phyloP scores from a whole-genome alignment of 2,797 vertebrate species.

The Podarcis siculus region DNA sequence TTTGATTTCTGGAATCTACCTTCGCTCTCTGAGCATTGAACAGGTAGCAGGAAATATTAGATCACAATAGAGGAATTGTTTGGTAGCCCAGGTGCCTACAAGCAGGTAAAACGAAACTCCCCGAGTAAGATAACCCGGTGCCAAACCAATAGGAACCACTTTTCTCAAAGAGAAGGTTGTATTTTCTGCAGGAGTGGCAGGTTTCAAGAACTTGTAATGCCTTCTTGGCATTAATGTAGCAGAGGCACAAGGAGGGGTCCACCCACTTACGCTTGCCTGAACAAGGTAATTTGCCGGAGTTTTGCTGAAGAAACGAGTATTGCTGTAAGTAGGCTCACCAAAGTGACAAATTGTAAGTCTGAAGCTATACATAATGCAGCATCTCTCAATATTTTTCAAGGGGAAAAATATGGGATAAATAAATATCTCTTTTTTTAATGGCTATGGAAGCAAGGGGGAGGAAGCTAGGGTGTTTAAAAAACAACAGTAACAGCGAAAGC shows the following conservation, averaged over 20 bases:
- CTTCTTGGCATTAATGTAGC: background rate
- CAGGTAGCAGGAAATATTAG: constrained; percentile 13
- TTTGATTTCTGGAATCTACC: background rate
- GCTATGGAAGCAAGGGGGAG: too few relatives aligned
- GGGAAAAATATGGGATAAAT: background rate
- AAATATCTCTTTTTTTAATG: background rate
- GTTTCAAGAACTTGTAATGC: background rate
- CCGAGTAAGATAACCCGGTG: background rate
- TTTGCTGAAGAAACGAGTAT: background rate
- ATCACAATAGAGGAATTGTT: constrained; percentile 20
- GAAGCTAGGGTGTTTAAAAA: background rate
- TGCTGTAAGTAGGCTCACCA: background rate
- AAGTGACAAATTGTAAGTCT: background rate
- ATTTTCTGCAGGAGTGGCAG: background rate
- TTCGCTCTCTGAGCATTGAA: background rate
- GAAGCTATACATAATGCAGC: background rate
- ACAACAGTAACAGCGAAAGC: too few relatives aligned
- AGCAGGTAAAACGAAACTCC: constrained; percentile 3
- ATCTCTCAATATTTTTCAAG: background rate
- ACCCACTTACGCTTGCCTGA: background rate
- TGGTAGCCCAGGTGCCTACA: background rate
- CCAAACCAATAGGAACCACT: constrained; percentile 8
- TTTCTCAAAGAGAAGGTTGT: background rate
- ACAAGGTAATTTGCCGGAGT: background rate
- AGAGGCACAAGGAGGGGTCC: background rate